These are phyloP conservation scores for Fregetta grallaria DNA, from an alignment of 2,113 vertebrate species.

Conservation along the genomic window DNA sequence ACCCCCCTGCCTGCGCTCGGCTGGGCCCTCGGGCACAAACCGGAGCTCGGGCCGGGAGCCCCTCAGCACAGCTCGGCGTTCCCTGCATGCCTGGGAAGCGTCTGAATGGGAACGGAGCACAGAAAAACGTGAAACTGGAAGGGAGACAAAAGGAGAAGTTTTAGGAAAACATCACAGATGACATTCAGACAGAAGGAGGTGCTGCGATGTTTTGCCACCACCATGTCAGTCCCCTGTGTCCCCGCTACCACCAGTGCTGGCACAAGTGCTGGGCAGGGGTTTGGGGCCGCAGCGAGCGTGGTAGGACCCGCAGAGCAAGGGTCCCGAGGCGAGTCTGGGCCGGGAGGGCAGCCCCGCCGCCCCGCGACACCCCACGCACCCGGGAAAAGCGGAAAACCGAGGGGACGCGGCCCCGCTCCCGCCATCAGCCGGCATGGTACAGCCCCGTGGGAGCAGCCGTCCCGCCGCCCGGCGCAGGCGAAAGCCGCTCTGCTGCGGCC, in stretches of 20 bases:
- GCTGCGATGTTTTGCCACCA: neutral
- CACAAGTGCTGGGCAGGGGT: neutral
- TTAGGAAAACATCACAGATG: neutral
- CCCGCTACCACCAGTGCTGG: neutral
- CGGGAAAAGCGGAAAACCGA: neutral
- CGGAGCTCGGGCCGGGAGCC: neutral
- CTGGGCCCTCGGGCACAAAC: neutral
- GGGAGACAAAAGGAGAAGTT: neutral
- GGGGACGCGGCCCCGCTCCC: neutral
- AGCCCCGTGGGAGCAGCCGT: neutral
- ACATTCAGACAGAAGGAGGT: neutral
- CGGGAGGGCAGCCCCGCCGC: neutral
- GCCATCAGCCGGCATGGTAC: neutral
- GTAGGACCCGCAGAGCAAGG: no score
- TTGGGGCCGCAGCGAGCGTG: fast-evolving
- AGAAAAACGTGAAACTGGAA: neutral
- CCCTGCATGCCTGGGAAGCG: neutral
- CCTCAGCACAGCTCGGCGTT: neutral
- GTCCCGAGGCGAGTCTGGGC: fast-evolving
- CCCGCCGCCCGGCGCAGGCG: neutral
- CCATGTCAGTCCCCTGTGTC: neutral
- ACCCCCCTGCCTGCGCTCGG: neutral
- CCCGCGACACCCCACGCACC: neutral
- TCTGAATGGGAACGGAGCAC: neutral
- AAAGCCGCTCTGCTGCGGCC: neutral